Evolutionary conservation across 2,888 invertebrate species (phyloP).

Genomic region (Ormyrus rosae): DNA sequence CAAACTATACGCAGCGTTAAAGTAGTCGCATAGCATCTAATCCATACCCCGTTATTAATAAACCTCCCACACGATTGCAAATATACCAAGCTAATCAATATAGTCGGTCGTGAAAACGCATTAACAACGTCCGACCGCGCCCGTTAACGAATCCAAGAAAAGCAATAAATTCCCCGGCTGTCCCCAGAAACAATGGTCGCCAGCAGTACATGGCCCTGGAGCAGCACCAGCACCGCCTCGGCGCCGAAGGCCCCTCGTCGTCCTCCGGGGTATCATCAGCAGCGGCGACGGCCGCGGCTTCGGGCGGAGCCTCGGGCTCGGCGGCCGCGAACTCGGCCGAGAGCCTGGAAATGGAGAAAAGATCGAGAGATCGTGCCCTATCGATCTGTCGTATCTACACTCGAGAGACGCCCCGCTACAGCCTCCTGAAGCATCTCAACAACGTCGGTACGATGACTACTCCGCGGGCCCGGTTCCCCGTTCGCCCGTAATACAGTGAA

Average conservation of each 20-base stretch:
- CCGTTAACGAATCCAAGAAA: too few relatives aligned
- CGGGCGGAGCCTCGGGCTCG: constrained; percentile 74
- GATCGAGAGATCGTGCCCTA: constrained; percentile 82
- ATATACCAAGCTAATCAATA: too few relatives aligned
- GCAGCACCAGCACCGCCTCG: constrained; percentile 37
- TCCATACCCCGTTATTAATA: too few relatives aligned
- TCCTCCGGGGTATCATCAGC: constrained; percentile 78
- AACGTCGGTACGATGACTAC: constrained; percentile 81
- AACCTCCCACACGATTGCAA: too few relatives aligned
- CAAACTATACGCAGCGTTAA: too few relatives aligned
- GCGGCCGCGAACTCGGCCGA: constrained; percentile 78
- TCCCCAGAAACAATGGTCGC: constrained; percentile 33
- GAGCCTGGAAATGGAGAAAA: constrained; percentile 81
- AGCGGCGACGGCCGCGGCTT: constrained; percentile 70
- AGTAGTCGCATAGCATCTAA: too few relatives aligned
- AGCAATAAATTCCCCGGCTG: too few relatives aligned
- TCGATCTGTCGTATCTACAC: constrained; percentile 82
- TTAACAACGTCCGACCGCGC: too few relatives aligned
- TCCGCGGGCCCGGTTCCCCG: not conserved
- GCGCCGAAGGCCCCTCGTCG: constrained; percentile 76
- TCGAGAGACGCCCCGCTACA: constrained; percentile 83
- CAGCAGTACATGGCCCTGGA: constrained; percentile 55
- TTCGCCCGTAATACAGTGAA: constrained; percentile 14
- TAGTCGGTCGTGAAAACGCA: too few relatives aligned
- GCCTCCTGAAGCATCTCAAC: constrained; percentile 86